Evolutionary conservation across 2,888 invertebrate species (phyloP).

Genomic region (Enoplolaimus lenunculus): DNA sequence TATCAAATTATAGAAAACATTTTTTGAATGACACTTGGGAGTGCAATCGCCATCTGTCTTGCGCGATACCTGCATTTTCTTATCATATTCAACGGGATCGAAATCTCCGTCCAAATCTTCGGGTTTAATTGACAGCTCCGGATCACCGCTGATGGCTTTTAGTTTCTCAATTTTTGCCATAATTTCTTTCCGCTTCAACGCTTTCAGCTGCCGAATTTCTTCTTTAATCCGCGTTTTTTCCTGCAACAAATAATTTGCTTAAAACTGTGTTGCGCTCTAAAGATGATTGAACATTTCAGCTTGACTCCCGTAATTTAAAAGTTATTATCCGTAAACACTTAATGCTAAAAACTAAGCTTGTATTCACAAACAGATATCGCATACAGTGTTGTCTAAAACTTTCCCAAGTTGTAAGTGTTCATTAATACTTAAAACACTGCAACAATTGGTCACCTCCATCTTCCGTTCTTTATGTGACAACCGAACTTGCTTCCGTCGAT

Average conservation of each 20-base stretch:
- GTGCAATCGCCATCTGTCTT: not conserved
- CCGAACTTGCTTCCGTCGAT: conserved; percentile 61
- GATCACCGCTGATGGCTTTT: conserved; percentile 72
- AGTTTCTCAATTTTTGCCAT: conserved; percentile 70
- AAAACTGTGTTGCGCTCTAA: not conserved
- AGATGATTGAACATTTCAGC: too few species aligned
- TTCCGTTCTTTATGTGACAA: conserved; percentile 43
- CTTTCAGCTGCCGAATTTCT: conserved; percentile 57
- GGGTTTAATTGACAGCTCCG: conserved; percentile 55
- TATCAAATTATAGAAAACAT: too few species aligned
- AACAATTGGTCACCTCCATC: too few species aligned
- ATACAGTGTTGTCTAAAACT: too few species aligned
- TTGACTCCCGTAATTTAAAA: too few species aligned
- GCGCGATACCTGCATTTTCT: conserved; percentile 31
- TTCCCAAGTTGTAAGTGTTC: too few species aligned
- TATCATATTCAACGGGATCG: conserved; percentile 36
- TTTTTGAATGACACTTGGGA: too few species aligned
- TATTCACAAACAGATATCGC: too few species aligned
- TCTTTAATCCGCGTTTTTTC: conserved; percentile 67
- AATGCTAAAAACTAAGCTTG: too few species aligned
- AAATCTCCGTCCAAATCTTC: conserved; percentile 59
- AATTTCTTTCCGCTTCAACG: conserved; percentile 72
- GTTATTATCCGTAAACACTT: too few species aligned
- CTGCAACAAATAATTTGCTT: too few species aligned
- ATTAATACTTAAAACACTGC: too few species aligned